Evolutionary conservation across 2,888 invertebrate species (phyloP).

Genomic region (Agriopis leucophaearia): DNA sequence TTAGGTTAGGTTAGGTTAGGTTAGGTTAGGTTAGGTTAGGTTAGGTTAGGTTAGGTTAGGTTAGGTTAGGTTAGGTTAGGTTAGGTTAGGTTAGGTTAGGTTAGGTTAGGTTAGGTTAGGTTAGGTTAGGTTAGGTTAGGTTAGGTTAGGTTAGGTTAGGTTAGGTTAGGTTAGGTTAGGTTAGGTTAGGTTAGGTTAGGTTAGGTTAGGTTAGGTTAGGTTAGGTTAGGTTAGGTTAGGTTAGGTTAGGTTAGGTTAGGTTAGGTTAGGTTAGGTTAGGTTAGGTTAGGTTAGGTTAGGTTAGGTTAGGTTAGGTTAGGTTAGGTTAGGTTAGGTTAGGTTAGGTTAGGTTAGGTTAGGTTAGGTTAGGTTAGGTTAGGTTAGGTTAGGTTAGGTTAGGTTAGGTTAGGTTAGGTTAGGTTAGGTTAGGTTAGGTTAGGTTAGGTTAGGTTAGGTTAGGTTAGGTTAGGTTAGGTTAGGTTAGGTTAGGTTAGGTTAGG

Average conservation of each 20-base stretch:
- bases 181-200: slow-evolving; percentile 19
- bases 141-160: slow-evolving; percentile 48
- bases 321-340: slow-evolving; percentile 48
- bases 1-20: slow-evolving; percentile 3
- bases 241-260: slow-evolving; percentile 4
- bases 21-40: slow-evolving; percentile 3
- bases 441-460: slow-evolving; percentile 47
- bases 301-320: slow-evolving; percentile 47
- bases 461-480: slow-evolving; percentile 44
- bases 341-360: slow-evolving; percentile 41
- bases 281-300: slow-evolving; percentile 40
- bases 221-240: slow-evolving; percentile 7
- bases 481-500: slow-evolving; percentile 47
- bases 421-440: slow-evolving; percentile 49
- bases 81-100: slow-evolving; percentile 48
- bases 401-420: slow-evolving; percentile 42
- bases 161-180: slow-evolving; percentile 46
- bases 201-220: slow-evolving; percentile 5
- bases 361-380: slow-evolving; percentile 40
- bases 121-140: slow-evolving; percentile 48
- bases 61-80: slow-evolving; percentile 29
- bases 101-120: slow-evolving; percentile 48
- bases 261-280: slow-evolving; percentile 42
- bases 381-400: slow-evolving; percentile 44
- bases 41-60: slow-evolving; percentile 3